Evolutionary conservation across 2,797 vertebrate species (phyloP), one percentile per base, ranked within the genome.

Genomic region (Perodicticus potto): DNA sequence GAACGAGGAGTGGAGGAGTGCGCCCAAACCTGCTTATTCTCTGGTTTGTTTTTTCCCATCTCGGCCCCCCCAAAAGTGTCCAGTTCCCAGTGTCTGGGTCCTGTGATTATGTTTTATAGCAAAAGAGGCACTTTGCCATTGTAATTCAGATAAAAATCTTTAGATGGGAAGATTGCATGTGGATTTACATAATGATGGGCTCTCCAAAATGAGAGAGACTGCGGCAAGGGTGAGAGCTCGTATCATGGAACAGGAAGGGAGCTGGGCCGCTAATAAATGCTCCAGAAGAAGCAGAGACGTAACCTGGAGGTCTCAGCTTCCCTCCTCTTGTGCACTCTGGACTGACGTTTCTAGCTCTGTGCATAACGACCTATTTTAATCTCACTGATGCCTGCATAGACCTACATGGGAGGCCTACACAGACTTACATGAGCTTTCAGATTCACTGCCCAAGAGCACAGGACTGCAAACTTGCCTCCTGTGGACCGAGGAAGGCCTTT

Each of bases 171-270:
- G 29, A 74, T 67, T 14, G 53, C 19, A 53, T 14, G 4, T 10
- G 17, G 8, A n/a, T 3, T 1, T 69, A 29, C 25, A 0, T 1
- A 63, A 45, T 16, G 1, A 0, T 19, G 10, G 25, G 25, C 8
- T 40, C n/a, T 19, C 9, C 53, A 57, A 55, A 57, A 14, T 65
- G 23, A 90, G 14, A 27, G 53, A 67, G 7, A 7, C 0, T 2
- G 7, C 20, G 53, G 17, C 16, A 69, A 61, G 49, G 3, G 14
- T 27, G 70, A 49, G 25, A 80, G 63, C 3, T 53, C n/a, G 3
- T 20, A 23, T 40, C 77, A 72, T 32, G n/a, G 65, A 16, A 11
- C 55, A 67, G 13, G 7, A 61, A 83, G 22, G 17, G 49, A 86
- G 16, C 23, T 16, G 45, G 3, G 2, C 67, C 4, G 69, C 34